These are phyloP conservation scores for Eonycteris spelaea DNA, from an alignment of 2,113 vertebrate species.

Conservation along the genomic window DNA sequence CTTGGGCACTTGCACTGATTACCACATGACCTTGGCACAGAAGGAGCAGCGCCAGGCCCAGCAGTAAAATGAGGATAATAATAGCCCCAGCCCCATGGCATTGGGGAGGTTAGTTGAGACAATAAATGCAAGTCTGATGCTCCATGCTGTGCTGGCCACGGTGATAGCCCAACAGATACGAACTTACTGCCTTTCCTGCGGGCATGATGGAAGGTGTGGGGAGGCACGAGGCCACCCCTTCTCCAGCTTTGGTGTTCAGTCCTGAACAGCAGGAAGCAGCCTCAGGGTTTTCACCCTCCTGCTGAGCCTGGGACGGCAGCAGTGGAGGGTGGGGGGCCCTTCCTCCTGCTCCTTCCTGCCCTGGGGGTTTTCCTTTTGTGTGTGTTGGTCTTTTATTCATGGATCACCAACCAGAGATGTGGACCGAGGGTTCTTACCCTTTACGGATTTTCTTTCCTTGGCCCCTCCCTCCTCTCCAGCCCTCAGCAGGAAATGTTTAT, in stretches of 20 bases:
- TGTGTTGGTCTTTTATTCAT: background rate
- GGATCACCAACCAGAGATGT: background rate
- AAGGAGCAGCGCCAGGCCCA: background rate
- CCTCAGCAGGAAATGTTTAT: constrained; percentile 41
- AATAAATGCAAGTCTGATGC: background rate
- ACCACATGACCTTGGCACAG: background rate
- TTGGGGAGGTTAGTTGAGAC: background rate
- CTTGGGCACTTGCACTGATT: background rate
- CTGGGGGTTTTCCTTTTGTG: background rate
- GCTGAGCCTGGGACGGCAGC: background rate
- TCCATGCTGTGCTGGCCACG: background rate
- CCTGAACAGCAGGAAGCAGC: background rate
- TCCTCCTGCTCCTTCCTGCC: background rate
- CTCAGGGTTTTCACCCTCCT: background rate
- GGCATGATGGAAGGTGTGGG: background rate
- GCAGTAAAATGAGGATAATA: background rate
- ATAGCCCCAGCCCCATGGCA: background rate
- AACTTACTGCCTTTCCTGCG: background rate
- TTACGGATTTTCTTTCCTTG: background rate
- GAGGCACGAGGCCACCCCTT: no score
- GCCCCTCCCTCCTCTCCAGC: background rate
- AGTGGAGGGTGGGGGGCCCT: background rate
- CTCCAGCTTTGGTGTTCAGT: background rate
- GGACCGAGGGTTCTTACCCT: constrained; percentile 4
- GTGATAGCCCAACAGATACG: accelerated